Conservation (phyloP, 2,113 vertebrate species). For the Anarrhichthys ocellatus region DNA sequence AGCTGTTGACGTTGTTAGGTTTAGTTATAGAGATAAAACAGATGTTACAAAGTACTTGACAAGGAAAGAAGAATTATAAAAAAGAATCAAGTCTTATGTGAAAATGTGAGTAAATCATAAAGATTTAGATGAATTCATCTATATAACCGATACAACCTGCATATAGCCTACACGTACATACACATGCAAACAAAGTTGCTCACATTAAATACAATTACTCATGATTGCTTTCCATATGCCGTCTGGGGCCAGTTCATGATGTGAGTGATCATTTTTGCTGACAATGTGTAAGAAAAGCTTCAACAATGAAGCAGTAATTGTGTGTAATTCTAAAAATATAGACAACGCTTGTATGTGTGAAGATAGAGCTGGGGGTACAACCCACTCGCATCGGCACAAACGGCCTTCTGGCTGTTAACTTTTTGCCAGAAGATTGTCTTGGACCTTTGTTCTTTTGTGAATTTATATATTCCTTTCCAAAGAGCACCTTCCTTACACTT, state of each 20-base stretch:
- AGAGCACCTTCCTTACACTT: not conserved
- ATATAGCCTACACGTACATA: not conserved
- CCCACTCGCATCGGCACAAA: too few relatives aligned
- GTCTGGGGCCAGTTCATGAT: not conserved
- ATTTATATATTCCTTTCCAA: too few relatives aligned
- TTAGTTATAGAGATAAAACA: not conserved
- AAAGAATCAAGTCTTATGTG: not conserved
- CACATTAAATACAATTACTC: not conserved
- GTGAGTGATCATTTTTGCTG: not conserved
- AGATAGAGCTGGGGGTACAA: not conserved
- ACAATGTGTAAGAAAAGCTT: not conserved
- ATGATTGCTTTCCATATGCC: not conserved
- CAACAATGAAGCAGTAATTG: not conserved
- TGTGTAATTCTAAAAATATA: too few relatives aligned
- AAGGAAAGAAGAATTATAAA: not conserved
- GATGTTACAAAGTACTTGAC: not conserved
- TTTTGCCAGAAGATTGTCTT: too few relatives aligned
- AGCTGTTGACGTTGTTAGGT: not conserved
- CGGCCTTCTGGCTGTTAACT: too few relatives aligned
- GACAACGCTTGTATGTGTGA: not conserved
- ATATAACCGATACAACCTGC: not conserved
- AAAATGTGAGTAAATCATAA: not conserved
- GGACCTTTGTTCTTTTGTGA: too few relatives aligned
- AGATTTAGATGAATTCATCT: not conserved
- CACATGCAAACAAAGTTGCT: not conserved